Conservation (phyloP, 64 coral and sea anemone species). For the Montipora capricornis region DNA sequence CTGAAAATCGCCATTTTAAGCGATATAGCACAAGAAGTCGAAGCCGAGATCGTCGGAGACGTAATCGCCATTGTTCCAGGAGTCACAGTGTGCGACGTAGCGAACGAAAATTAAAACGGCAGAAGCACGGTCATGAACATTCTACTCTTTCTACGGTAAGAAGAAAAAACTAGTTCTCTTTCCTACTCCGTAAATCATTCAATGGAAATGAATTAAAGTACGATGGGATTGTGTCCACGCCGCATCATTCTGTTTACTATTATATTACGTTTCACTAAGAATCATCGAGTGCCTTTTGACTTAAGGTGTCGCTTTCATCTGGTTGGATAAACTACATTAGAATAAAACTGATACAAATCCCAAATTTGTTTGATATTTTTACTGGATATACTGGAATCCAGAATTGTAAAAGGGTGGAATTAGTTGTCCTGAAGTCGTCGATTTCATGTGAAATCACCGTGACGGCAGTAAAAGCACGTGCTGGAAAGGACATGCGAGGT, state of each 20-base stretch:
- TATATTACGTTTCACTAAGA: too few species aligned
- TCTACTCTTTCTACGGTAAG: constrained; percentile 25
- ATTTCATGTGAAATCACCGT: background rate
- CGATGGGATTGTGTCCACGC: too few species aligned
- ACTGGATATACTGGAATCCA: too few species aligned
- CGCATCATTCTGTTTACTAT: too few species aligned
- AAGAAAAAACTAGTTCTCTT: background rate
- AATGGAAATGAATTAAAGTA: too few species aligned
- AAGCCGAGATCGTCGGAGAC: constrained; percentile 10
- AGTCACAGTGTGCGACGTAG: constrained; percentile 58
- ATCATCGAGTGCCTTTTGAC: too few species aligned
- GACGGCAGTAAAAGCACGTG: background rate
- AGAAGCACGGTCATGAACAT: constrained; percentile 29
- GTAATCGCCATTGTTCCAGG: constrained; percentile 40
- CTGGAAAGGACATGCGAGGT: background rate
- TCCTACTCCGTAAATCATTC: background rate
- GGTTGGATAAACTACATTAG: too few species aligned
- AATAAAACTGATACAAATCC: too few species aligned
- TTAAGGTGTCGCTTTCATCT: too few species aligned
- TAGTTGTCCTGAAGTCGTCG: background rate
- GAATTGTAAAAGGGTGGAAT: too few species aligned
- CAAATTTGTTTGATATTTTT: too few species aligned
- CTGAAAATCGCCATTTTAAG: constrained; percentile 60
- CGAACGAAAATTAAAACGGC: constrained; percentile 27
- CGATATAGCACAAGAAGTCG: constrained; percentile 42